phyloP scores from a whole-genome alignment of 1,140 invertebrate species.

The Brachionus angularis region DNA sequence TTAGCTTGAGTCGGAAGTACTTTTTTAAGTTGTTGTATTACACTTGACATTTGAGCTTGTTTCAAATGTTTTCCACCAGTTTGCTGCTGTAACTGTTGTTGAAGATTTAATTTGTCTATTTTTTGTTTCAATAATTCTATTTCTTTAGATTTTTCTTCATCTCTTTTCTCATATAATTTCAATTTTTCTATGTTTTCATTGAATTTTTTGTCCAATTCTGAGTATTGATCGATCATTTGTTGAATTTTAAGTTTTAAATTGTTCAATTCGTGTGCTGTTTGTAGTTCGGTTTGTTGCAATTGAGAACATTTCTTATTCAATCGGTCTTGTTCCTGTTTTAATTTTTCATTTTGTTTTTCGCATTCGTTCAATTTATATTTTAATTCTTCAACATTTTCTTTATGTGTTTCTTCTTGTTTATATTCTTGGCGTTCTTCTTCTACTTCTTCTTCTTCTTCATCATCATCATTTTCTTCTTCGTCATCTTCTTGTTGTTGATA shows the following conservation, averaged over 20 bases:
- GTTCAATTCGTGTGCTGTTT: conserved; percentile 29
- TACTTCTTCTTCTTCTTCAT: neutral
- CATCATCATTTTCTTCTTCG: neutral
- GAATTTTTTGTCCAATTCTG: conserved; percentile 30
- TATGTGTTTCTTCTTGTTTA: neutral
- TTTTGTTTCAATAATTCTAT: conserved; percentile 20
- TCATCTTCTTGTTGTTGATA: neutral
- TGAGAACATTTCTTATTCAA: conserved; percentile 16
- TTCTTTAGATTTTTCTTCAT: conserved; percentile 40
- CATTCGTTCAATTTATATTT: conserved; percentile 3
- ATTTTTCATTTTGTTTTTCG: conserved; percentile 15
- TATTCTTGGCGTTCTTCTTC: neutral
- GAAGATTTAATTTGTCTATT: conserved; percentile 14
- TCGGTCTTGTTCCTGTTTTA: conserved; percentile 18
- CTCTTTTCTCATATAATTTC: conserved; percentile 37
- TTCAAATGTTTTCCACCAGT: neutral
- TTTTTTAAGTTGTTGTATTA: conserved; percentile 37
- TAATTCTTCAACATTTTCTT: neutral
- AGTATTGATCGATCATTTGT: conserved; percentile 34
- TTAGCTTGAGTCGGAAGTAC: conserved; percentile 22
- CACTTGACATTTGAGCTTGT: neutral
- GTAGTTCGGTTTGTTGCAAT: conserved; percentile 19
- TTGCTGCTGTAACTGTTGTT: neutral
- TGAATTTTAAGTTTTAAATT: conserved; percentile 21
- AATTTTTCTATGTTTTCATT: conserved; percentile 25